Evolutionary conservation across 2,113 vertebrate species (phyloP).

Genomic region (Grammomys surdaster): DNA sequence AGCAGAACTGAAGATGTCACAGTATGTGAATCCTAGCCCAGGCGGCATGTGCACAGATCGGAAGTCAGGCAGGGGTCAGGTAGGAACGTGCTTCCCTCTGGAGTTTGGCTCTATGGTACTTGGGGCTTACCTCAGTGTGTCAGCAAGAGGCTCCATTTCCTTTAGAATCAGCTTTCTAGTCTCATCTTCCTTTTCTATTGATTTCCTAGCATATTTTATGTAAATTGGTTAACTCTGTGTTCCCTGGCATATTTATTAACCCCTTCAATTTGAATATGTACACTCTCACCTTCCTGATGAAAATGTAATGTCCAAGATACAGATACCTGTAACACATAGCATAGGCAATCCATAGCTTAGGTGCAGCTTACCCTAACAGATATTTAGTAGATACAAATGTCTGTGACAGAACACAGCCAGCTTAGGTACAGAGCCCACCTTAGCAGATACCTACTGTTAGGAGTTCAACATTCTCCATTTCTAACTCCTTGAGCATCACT

Average conservation of each 20-base stretch:
- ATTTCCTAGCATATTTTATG: slow-evolving; percentile 25
- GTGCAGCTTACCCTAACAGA: neutral
- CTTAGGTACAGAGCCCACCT: neutral
- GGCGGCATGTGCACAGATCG: slow-evolving; percentile 73
- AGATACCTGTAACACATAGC: neutral
- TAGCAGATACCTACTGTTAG: neutral
- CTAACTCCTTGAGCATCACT: neutral
- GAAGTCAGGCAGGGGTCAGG: slow-evolving; percentile 50
- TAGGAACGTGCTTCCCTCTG: slow-evolving; percentile 65
- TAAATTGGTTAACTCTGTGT: neutral
- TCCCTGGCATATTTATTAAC: neutral
- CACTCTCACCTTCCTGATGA: neutral
- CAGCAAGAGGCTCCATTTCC: slow-evolving; percentile 57
- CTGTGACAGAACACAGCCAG: neutral
- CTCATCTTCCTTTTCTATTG: slow-evolving; percentile 46
- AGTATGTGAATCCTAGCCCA: slow-evolving; percentile 63
- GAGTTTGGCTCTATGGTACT: slow-evolving; percentile 40
- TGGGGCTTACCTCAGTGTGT: slow-evolving; percentile 26
- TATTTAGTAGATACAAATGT: neutral
- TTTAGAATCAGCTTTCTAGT: slow-evolving; percentile 38
- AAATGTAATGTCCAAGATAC: neutral
- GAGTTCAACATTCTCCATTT: slow-evolving; percentile 21
- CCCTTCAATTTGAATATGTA: neutral
- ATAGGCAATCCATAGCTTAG: neutral
- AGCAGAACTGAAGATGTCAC: slow-evolving; percentile 57